phyloP scores from a whole-genome alignment of 2,888 invertebrate species.

The Agriotes lineatus region DNA sequence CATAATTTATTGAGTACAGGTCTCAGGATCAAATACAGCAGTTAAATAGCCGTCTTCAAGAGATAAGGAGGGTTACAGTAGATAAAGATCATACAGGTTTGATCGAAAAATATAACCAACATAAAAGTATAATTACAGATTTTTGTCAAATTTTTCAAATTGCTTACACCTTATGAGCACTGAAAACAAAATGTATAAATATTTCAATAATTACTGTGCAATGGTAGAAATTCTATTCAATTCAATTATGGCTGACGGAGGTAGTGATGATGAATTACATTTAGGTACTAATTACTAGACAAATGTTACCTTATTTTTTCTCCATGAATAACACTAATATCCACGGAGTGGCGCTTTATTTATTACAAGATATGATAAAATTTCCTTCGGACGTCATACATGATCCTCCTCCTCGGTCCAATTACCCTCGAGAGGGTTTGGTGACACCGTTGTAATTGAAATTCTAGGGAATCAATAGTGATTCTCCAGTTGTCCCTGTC shows the following conservation, averaged over 20 bases:
- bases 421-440: too few relatives aligned
- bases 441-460: too few relatives aligned
- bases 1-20: too few relatives aligned
- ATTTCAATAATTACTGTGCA: constrained; percentile 25
- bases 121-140: constrained; percentile 1
- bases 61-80: constrained; percentile 1
- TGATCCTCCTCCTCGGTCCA: too few relatives aligned
- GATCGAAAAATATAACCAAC: background rate
- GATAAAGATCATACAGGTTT: background rate
- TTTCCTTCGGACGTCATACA: too few relatives aligned
- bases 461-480: too few relatives aligned
- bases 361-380: too few relatives aligned
- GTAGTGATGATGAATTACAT: constrained; percentile 46
- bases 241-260: constrained; percentile 47
- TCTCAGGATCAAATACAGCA: too few relatives aligned
- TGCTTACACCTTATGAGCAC: constrained; percentile 23
- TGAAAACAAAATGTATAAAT: constrained; percentile 40
- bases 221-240: constrained; percentile 50
- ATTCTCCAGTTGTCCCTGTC: too few relatives aligned
- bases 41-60: too few relatives aligned
- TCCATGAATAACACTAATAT: constrained; percentile 46
- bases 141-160: constrained; percentile 21
- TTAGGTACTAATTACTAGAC: constrained; percentile 42
- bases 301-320: constrained; percentile 47
- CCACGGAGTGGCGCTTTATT: too few relatives aligned